These are phyloP conservation scores for Heteronetta atricapilla DNA, from an alignment of 2,113 vertebrate genomes.

Conservation along the genomic window DNA sequence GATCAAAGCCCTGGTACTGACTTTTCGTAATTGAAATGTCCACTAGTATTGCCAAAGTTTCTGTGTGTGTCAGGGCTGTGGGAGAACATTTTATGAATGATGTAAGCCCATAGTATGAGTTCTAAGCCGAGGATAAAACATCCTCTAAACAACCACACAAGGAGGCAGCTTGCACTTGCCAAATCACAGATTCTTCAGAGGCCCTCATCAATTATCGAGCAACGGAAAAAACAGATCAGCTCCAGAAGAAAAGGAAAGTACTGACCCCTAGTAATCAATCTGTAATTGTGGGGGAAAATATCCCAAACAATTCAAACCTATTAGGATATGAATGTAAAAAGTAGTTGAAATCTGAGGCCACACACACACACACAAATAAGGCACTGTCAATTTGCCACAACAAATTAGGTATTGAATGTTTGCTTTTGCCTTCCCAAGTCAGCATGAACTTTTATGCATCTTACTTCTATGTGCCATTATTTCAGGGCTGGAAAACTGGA, in stretches of 20 bases:
- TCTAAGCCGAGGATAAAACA: not conserved
- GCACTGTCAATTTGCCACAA: not conserved
- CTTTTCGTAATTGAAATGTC: not conserved
- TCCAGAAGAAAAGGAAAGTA: not conserved
- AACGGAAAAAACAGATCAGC: not conserved
- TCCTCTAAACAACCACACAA: slow-evolving; percentile 29
- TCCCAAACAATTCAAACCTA: not conserved
- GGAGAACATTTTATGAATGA: not conserved
- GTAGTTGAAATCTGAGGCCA: not conserved
- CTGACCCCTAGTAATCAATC: not conserved
- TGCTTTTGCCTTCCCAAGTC: not conserved
- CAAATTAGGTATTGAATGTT: not conserved
- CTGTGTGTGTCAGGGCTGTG: not conserved
- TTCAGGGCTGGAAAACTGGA: not conserved
- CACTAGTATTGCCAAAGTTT: slow-evolving; percentile 4
- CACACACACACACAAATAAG: not conserved
- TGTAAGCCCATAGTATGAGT: not conserved
- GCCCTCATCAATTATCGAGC: slow-evolving; percentile 11
- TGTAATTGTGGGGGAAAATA: not conserved
- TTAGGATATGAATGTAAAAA: not conserved
- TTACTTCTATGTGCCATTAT: not conserved
- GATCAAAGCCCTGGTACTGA: not conserved
- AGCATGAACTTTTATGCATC: not conserved
- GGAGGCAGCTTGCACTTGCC: slow-evolving; percentile 18
- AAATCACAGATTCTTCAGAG: not conserved